Evolutionary conservation across 1,140 invertebrate species (phyloP), one percentile per base, ranked within the genome.

Genomic region (Brachionus plicatilis): DNA sequence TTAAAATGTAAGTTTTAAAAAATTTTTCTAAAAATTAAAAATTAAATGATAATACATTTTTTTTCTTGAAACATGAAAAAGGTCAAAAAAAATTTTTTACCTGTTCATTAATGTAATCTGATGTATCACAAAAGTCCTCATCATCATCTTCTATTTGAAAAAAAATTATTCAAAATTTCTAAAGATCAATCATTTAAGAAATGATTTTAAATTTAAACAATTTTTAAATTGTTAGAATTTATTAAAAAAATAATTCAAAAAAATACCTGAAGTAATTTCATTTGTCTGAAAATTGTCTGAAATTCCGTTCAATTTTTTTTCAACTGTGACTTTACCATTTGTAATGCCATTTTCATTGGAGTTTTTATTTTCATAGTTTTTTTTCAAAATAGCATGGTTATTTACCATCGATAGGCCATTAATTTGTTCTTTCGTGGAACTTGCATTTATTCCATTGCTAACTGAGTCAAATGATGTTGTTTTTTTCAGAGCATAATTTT

Each of bases 41-140:
- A 37, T 37, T 0, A 37, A 37, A n/a, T n/a, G n/a, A n/a, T n/a
- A n/a, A n/a, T n/a, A 37, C 33, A 37, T 37, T 37, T 37, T 37
- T 37, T 7, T 7, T 37, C 5, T 6, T 37, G 33, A 37, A 4
- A 37, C 33, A 1, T 33, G 1, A 33, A 33, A 33, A 2, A 1
- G 5, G 5, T 37, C 7, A 47, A 47, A 47, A 47, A 47, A 47
- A 47, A 47, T 47, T 47, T 47, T 47, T 72, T 43, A 72, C 79
- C 33, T 82, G 79, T 65, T 82, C 79, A 47, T 12, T 66, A 9
- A 82, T 60, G 53, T 82, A 37, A 60, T 82, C 79, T n/a, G 79
- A 82, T 17, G 79, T 82, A 45, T 82, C 79, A 66, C 79, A 82
- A 82, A 29, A 82, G 20, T 82, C 79, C 41, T 82, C 79, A 14